These are phyloP conservation scores for Drosophila pachea DNA, from an alignment of 1,140 invertebrate species.

Conservation along the genomic window DNA sequence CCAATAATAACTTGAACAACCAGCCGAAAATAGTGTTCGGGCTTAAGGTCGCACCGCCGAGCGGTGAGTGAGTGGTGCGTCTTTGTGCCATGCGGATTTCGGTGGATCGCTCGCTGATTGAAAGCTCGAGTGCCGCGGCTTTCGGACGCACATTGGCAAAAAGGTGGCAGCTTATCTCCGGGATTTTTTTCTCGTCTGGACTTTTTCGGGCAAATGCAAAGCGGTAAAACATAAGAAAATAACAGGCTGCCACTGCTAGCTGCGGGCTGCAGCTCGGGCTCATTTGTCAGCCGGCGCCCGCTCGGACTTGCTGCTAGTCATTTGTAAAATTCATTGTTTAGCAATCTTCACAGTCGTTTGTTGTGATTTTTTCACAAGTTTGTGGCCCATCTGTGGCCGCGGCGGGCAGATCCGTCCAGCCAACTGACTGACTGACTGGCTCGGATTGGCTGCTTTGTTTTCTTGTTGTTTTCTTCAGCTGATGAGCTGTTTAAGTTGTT, in stretches of 20 bases:
- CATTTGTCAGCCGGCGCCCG: conserved; percentile 67
- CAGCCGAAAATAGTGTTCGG: conserved; percentile 27
- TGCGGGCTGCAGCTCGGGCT: conserved; percentile 41
- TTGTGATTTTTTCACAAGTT: conserved; percentile 52
- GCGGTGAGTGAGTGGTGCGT: conserved; percentile 24
- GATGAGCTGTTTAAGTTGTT: conserved; percentile 54
- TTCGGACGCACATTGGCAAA: conserved; percentile 38
- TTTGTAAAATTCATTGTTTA: conserved; percentile 70
- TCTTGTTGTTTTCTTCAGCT: conserved; percentile 51
- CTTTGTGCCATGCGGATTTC: conserved; percentile 34
- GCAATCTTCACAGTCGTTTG: conserved; percentile 38
- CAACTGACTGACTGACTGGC: conserved; percentile 47
- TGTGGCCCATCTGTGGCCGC: conserved; percentile 49
- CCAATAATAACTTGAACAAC: conserved; percentile 26
- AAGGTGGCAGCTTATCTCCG: conserved; percentile 19
- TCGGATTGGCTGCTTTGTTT: conserved; percentile 37
- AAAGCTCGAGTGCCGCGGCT: conserved; percentile 16
- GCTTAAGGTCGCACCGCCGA: conserved; percentile 24
- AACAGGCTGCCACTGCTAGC: conserved; percentile 28
- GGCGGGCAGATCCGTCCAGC: conserved; percentile 39
- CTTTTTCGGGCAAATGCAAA: conserved; percentile 33
- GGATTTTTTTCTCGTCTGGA: conserved; percentile 13
- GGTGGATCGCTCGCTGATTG: conserved; percentile 25
- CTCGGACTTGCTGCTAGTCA: conserved; percentile 59
- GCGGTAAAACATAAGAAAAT: no score